Conservation (phyloP, 2,888 invertebrate genomes). For the Heliconius cydno region DNA sequence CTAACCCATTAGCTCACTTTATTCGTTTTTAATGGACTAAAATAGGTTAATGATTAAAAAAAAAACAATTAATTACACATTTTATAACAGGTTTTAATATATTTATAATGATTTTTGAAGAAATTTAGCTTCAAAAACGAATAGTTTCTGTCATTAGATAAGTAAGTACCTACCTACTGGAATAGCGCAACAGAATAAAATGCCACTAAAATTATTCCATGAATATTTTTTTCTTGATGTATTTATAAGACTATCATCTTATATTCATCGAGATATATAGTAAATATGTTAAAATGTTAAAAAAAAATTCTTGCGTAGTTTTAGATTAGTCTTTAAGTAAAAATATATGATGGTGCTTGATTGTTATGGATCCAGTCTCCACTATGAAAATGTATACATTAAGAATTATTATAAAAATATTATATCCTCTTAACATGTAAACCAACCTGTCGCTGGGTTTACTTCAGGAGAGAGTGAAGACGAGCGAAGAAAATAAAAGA, state of each 20-base stretch:
- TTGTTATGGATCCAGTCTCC: too few relatives aligned
- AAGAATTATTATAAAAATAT: too few relatives aligned
- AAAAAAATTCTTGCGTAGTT: too few relatives aligned
- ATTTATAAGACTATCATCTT: background rate
- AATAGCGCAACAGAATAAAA: background rate
- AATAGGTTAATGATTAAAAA: background rate
- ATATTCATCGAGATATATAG: background rate
- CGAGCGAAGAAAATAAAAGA: too few relatives aligned
- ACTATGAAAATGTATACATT: too few relatives aligned
- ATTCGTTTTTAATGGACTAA: background rate
- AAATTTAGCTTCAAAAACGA: background rate
- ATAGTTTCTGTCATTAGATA: background rate
- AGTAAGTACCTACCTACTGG: background rate
- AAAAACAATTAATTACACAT: background rate
- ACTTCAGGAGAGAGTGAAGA: too few relatives aligned
- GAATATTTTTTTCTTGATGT: too few relatives aligned
- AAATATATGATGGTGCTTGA: too few relatives aligned
- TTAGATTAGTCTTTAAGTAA: too few relatives aligned
- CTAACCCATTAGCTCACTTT: background rate
- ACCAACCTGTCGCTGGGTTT: too few relatives aligned
- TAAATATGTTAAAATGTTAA: too few relatives aligned
- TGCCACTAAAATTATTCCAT: background rate
- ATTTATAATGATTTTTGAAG: conserved; percentile 13
- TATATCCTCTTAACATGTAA: too few relatives aligned
- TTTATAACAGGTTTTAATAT: conserved; percentile 1